phyloP scores from a whole-genome alignment of 2,888 invertebrate genomes.

The Drosophila prolongata region DNA sequence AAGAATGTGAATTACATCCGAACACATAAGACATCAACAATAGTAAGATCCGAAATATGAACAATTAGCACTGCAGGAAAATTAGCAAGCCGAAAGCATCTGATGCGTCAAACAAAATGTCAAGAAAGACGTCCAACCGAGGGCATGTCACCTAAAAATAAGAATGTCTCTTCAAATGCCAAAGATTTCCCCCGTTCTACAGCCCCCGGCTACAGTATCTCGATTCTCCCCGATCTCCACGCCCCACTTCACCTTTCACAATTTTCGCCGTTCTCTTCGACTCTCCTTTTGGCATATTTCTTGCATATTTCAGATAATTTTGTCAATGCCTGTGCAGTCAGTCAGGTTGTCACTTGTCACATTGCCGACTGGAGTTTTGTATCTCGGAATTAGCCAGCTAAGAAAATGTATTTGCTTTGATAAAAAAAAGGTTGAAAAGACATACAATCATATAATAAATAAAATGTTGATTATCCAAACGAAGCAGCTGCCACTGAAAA shows the following conservation, averaged over 20 bases:
- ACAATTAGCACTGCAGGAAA: conserved; percentile 21
- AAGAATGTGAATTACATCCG: too few species aligned
- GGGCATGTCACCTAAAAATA: conserved; percentile 84
- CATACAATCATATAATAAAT: conserved; percentile 46
- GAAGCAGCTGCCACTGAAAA: conserved; percentile 15
- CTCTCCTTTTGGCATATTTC: conserved; percentile 61
- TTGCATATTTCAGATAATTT: conserved; percentile 83
- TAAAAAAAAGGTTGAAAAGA: conserved; percentile 18
- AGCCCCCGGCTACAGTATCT: conserved; percentile 36
- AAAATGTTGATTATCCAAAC: conserved; percentile 13
- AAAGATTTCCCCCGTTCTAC: conserved; percentile 55
- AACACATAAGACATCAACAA: too few species aligned
- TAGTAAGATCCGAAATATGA: not conserved
- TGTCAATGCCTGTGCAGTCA: conserved; percentile 84
- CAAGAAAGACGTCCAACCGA: conserved; percentile 72
- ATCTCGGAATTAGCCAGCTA: conserved; percentile 77
- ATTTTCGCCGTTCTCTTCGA: conserved; percentile 39
- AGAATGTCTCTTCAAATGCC: conserved; percentile 80
- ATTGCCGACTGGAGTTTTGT: conserved; percentile 60
- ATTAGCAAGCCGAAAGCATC: conserved; percentile 5
- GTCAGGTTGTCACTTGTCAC: conserved; percentile 81
- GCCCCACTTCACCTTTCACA: conserved; percentile 31
- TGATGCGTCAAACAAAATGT: conserved; percentile 65
- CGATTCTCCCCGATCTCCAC: conserved; percentile 30
- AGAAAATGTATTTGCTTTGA: conserved; percentile 47